Base-by-base conservation (phyloP, 2,113 vertebrate species). In the Lipophrys pholis region DNA sequence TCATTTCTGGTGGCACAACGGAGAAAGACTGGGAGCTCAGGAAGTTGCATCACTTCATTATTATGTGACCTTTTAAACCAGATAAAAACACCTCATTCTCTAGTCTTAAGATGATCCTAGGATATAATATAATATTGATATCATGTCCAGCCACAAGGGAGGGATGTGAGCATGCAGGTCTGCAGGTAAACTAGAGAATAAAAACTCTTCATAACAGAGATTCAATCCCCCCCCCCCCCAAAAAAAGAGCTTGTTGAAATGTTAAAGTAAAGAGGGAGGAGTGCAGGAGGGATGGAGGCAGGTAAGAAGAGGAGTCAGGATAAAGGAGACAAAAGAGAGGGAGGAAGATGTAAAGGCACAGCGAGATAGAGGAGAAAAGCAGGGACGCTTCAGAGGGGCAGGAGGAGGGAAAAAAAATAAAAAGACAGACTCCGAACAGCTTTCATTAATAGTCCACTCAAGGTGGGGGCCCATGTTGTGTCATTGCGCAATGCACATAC, bases 401-500 rank as follows among this genome's bases (percentile, higher is more conserved):
- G 21, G 21, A 30, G 21, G 21, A 4, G 21, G 4, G 21, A 4
- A 4, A 30, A 4, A 4, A 30, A 53, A 35, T 6, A 11, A 9
- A 21, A 50, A 40, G 2, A 73, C 70, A 54, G 49, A 39, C 59
- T 61, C 48, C 11, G 56, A 69, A 15, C 16, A 36, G 60, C 39
- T 67, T 69, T 61, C 54, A 84, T 84, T 89, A 58, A 78, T 72
- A 84, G 55, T 83, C 80, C 76, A 81, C 85, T 83, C 84, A 88
- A 73, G 51, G 72, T 61, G 83, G 81, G 84, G 76, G 15, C 76
- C 65, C 55, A 54, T 68, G 64, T 81, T 87, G 58, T 78, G 79
- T 82, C 65, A 89, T 38, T 73, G 55, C 49, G 61, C 7, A 40
- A 48, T 40, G 54, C 68, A 71, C 64, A 42, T 42, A 53, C 17